Conservation (phyloP, 2,888 invertebrate species). For the Standfussiana lucernea region DNA sequence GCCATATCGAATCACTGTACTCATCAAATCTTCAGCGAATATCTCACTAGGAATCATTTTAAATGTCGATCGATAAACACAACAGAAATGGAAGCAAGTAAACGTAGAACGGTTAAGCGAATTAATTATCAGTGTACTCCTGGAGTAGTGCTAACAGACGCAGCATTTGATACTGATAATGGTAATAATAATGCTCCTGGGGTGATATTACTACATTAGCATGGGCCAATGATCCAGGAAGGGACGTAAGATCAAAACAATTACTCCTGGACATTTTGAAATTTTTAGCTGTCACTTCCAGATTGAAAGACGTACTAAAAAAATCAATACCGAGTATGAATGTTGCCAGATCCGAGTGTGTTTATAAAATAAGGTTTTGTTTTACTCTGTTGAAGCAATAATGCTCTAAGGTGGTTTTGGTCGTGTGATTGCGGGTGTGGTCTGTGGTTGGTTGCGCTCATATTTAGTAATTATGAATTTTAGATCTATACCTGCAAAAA, state of each 20-base stretch:
- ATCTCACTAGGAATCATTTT: constrained; percentile 89
- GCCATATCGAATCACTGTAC: constrained; percentile 94
- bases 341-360: constrained; percentile 22
- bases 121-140: constrained; percentile 39
- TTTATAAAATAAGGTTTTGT: not conserved
- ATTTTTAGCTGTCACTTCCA: constrained; percentile 15
- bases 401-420: too few species aligned
- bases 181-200: constrained; percentile 34
- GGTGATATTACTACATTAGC: constrained; percentile 19
- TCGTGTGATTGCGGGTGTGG: too few species aligned
- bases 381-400: not conserved
- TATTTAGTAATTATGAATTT: not conserved
- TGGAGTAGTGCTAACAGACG: constrained; percentile 48
- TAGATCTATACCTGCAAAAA: not conserved
- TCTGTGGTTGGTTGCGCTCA: not conserved
- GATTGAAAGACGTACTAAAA: not conserved
- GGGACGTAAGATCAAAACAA: constrained; percentile 31
- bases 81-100: constrained; percentile 31
- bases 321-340: constrained; percentile 17
- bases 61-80: constrained; percentile 60
- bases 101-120: not conserved
- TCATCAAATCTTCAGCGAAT: constrained; percentile 93
- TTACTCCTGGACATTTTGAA: constrained; percentile 47
- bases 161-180: constrained; percentile 46
- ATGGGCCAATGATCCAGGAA: constrained; percentile 38